phyloP scores from a whole-genome alignment of 2,888 invertebrate species.

The Rotaria socialis region DNA sequence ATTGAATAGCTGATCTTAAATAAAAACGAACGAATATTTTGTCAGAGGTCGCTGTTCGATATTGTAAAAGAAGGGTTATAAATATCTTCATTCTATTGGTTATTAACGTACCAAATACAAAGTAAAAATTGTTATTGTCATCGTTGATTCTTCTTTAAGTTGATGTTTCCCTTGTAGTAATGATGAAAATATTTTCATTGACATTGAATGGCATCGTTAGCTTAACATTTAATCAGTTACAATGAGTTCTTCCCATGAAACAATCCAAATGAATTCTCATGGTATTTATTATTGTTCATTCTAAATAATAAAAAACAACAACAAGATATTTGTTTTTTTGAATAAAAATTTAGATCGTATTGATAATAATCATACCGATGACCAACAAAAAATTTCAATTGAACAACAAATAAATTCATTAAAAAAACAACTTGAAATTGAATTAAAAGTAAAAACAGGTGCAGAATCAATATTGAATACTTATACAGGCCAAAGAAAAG shows the following conservation, averaged over 20 bases:
- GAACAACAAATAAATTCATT: constrained; percentile 62
- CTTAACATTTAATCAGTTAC: not conserved
- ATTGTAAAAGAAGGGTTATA: not conserved
- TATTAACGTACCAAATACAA: not conserved
- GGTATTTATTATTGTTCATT: not conserved
- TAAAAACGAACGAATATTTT: too few relatives aligned
- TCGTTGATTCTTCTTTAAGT: constrained; percentile 16
- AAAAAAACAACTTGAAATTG: constrained; percentile 93
- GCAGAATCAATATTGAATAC: constrained; percentile 67
- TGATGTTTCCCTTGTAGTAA: not conserved
- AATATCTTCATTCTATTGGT: not conserved
- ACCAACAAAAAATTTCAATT: not conserved
- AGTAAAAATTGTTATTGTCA: not conserved
- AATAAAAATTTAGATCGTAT: not conserved
- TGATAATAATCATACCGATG: not conserved
- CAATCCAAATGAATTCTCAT: not conserved
- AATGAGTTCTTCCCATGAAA: constrained; percentile 2
- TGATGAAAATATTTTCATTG: constrained; percentile 6
- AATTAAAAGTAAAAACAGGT: constrained; percentile 74
- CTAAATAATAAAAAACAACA: too few relatives aligned
- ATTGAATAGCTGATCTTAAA: not conserved
- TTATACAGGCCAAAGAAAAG: constrained; percentile 74
- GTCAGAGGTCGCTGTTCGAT: not conserved
- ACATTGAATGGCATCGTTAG: constrained; percentile 18
- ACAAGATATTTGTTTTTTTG: not conserved